Base-by-base conservation (phyloP, 2,113 vertebrate species). In the Eidolon helvum region DNA sequence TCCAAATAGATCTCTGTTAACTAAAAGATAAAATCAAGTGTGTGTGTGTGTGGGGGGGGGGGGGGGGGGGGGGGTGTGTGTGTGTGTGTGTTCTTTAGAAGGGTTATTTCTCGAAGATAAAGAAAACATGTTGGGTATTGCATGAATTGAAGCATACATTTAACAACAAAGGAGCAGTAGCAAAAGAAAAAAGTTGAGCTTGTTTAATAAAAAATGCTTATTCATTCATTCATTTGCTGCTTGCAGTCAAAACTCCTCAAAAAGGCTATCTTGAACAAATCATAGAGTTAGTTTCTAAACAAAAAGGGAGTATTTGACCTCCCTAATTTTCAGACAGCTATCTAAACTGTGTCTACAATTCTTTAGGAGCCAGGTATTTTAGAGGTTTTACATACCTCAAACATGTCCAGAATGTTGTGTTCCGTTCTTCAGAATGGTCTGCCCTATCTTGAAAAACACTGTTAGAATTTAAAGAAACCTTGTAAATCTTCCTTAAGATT, bases 191-290 rank as follows among this genome's bases (percentile, higher is more conserved):
- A 87, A 96, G 78, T 80, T 0, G 1, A 90, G 57, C 50, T 84
- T 95, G 78, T 91, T 93, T 71, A 83, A 68, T 78, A 53, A 86
- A 94, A 97, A 71, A 61, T 78, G 68, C 93, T 96, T 77, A 55
- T 24, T 97, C 87, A 82, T 38, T 82, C 71, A 84, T 83, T 86
- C 24, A 84, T 33, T 94, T 55, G n/a, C n/a, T n/a, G n/a, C 35
- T 92, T 61, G 48, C 0, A 68, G n/a, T 77, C 50, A 85, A 91
- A 94, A 79, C 10, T 9, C 10, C 74, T 88, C 77, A 71, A 59
- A 80, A 89, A 88, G 22, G 14, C 48, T 95, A n/a, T 18, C 71
- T 71, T 78, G 66, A 83, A 86, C 22, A 88, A 74, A 50, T 72
- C n/a, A 68, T 0, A 48, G 14, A 88, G 45, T 18, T 69, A 38